Percentiles rank a stretch among this genome's conserved stretches.
phyloP scores from a whole-genome alignment of 2,797 vertebrate genomes.

The Coranthus polyacanthus region DNA sequence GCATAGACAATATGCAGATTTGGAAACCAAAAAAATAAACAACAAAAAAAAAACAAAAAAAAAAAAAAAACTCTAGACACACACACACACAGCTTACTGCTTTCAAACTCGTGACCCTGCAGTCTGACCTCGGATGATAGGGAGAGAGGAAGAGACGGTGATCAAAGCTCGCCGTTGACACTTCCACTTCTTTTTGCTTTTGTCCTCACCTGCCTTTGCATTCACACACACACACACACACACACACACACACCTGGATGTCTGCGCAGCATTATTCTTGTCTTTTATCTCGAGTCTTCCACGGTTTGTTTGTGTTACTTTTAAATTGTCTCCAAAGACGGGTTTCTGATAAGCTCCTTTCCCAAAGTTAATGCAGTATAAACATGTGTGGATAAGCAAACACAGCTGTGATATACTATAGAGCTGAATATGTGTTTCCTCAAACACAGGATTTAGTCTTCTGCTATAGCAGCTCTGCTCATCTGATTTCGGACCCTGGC shows the following conservation, averaged over 20 bases:
- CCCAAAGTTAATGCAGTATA: neutral
- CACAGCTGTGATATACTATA: no score
- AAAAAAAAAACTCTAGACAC: neutral
- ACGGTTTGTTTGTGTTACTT: no score
- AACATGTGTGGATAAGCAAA: no score
- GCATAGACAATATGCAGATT: conserved; percentile 22
- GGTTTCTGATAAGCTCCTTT: neutral
- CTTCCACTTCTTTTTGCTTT: conserved; percentile 1
- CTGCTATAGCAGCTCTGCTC: no score
- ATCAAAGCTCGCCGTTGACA: conserved; percentile 35
- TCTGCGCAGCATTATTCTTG: neutral
- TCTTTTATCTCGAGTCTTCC: neutral
- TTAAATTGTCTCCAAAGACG: neutral
- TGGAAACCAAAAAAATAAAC: conserved; percentile 7
- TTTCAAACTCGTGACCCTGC: conserved; percentile 24
- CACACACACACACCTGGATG: conserved; percentile 6
- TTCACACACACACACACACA: conserved; percentile 1
- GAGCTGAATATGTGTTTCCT: no score
- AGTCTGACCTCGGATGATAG: conserved; percentile 21
- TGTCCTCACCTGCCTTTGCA: conserved; percentile 18
- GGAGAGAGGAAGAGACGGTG: neutral
- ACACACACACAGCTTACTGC: neutral
- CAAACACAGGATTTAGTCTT: no score
- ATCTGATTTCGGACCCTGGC: neutral
- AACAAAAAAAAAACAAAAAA: neutral